Base-by-base conservation (phyloP, 2,888 invertebrate genomes). In the Trichopria drosophilae region DNA sequence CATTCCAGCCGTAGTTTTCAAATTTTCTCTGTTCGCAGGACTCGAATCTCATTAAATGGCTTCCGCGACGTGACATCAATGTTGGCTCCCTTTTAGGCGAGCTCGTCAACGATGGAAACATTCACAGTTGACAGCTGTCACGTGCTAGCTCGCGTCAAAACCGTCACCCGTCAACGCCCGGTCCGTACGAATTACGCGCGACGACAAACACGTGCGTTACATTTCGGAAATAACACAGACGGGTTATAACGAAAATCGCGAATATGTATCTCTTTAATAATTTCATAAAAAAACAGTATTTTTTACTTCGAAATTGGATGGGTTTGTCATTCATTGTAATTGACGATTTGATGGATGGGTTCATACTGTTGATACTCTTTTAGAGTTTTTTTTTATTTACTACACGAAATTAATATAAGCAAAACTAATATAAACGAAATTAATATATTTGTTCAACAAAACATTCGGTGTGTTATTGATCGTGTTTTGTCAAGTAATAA, bases 121-220 rank as follows among this genome's bases (percentile, higher is more conserved):
- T 72, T 69, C 63, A 67, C 63, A 66, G 67, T 68, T 71, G 72
- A 72, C 69, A 69, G 63, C 67, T 69, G 71, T 73, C 71, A 67
- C 63, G 59, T 59, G 63, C 65, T 64, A 58, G 65, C 66, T 65
- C 63, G 63, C 65, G 66, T 73, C 71, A 68, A 62, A 61, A 53
- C 62, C 67, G 68, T 72, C 71, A 70, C 61, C 67, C 62, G 69
- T 68, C 71, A 69, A 68, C 60, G 65, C 64, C 66, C 68, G 61
- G 65, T 65, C 66, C 63, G 65, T 59, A 64, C 66, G 66, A 71
- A 73, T 72, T 67, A 71, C 66, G 64, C 60, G 62, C 59, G 61
- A 59, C 63, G 64, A 65, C 61, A 61, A 63, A 59, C 62, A 62
- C 58, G 59, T 50, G 64, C 36, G 44, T 51, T 51, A 44, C 39